Base-by-base conservation (phyloP, 1,140 invertebrate genomes). In the Procambarus clarkii region DNA sequence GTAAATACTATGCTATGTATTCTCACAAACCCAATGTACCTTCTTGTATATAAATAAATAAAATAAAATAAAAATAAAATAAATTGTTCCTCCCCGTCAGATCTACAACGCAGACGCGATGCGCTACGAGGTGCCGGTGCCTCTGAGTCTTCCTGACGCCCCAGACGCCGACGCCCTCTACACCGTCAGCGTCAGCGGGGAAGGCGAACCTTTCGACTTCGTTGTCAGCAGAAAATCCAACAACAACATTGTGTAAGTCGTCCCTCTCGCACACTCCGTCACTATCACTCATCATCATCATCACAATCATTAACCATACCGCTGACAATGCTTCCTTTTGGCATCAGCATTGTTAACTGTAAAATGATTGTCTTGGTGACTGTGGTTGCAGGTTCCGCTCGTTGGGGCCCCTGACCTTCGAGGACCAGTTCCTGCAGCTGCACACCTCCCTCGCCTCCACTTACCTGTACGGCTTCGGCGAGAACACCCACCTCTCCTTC, bases 381-480 rank as follows among this genome's bases (percentile, higher is more conserved):
- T 34, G 34, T 34, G 34, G 34, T 34, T 34, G 0, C 80, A 92
- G 88, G 64, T 92, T 92, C 76, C 71, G 64, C 21, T 76, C 86
- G 0, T 15, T 87, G 4, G 92, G 92, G 0, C 77, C 92, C 3
- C 80, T 96, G 21, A 93, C 95, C 9, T 95, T 95, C 85, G 94
- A 94, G 9, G 94, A 96, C 92, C 94, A 96, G 93, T 96, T 95
- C 92, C 94, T 96, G 11, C 95, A 96, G 93, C 93, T 96, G 15
- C 93, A 95, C 11, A 95, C 95, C 0, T 88, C 93, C 54, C 93
- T 95, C 3, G 94, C 95, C 24, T 94, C 95, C 9, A 92, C 93
- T 7, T 94, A 95, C 92, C 93, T 96, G 15, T 96, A 95, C 93
- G 96, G 96, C n/a, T 94, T 96, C 92, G 96, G 95, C 18, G 95